phyloP scores from a whole-genome alignment of 2,888 invertebrate genomes.

The Bhutanitis thaidina region DNA sequence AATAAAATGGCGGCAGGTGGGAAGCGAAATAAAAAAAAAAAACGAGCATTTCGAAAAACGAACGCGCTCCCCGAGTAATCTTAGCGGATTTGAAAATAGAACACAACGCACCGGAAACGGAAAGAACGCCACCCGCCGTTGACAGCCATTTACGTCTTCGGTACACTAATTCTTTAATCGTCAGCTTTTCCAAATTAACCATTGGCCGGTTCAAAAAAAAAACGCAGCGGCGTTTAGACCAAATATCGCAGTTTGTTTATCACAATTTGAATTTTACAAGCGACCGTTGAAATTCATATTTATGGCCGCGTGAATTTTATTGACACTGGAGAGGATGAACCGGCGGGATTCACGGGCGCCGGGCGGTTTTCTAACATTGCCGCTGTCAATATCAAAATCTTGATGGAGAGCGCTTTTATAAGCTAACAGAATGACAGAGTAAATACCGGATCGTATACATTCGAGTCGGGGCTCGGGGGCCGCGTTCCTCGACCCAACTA shows the following conservation, averaged over 20 bases:
- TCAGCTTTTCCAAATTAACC: constrained; percentile 57
- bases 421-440: constrained; percentile 47
- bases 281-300: constrained; percentile 62
- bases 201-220: constrained; percentile 24
- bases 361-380: constrained; percentile 37
- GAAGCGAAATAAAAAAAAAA: constrained; percentile 31
- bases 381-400: constrained; percentile 52
- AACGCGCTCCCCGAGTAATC: constrained; percentile 31
- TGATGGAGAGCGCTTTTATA: constrained; percentile 55
- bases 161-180: constrained; percentile 69
- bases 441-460: constrained; percentile 27
- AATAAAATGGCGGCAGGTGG: constrained; percentile 67
- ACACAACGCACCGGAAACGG: constrained; percentile 67
- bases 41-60: constrained; percentile 29
- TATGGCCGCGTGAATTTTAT: constrained; percentile 59
- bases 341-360: constrained; percentile 32
- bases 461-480: constrained; percentile 34
- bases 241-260: constrained; percentile 53
- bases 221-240: constrained; percentile 33
- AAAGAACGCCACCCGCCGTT: constrained; percentile 66
- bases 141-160: constrained; percentile 76
- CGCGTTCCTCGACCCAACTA: constrained; percentile 42
- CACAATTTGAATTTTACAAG: constrained; percentile 67
- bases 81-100: constrained; percentile 73
- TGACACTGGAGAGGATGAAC: constrained; percentile 50